phyloP scores from a whole-genome alignment of 2,888 invertebrate species.

The Spodoptera picta region DNA sequence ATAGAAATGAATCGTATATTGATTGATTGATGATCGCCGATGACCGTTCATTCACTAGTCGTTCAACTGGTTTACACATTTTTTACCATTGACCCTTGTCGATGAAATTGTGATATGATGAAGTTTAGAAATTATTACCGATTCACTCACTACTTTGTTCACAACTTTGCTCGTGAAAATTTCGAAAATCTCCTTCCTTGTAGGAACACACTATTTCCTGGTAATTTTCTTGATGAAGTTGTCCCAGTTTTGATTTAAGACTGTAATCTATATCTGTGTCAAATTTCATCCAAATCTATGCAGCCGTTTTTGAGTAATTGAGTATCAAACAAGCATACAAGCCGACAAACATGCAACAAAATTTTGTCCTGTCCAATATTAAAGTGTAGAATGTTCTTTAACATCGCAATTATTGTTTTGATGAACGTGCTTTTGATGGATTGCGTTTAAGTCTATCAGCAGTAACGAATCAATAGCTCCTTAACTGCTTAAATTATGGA shows the following conservation, averaged over 20 bases:
- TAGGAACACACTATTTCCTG: too few species aligned
- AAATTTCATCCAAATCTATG: too few species aligned
- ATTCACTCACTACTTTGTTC: too few species aligned
- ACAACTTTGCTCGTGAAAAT: too few species aligned
- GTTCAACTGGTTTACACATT: conserved; percentile 51
- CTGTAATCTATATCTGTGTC: too few species aligned
- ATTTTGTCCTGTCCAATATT: too few species aligned
- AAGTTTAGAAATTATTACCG: conserved; percentile 45
- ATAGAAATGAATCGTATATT: conserved; percentile 76
- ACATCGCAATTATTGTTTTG: conserved; percentile 41
- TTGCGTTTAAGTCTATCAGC: conserved; percentile 9
- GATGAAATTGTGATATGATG: conserved; percentile 46
- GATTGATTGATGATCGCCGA: conserved; percentile 79
- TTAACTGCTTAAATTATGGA: conserved; percentile 13
- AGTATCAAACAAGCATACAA: too few species aligned
- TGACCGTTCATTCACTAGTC: conserved; percentile 71
- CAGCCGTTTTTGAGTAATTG: too few species aligned
- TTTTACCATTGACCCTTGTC: conserved; percentile 49
- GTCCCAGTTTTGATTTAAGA: too few species aligned
- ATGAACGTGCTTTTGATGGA: conserved; percentile 31
- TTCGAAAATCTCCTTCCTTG: too few species aligned
- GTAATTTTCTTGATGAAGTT: too few species aligned
- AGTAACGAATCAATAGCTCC: conserved; percentile 13
- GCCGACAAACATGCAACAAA: too few species aligned
- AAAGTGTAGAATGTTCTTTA: conserved; percentile 20